Evolutionary conservation across 2,888 invertebrate genomes (phyloP), one percentile per base, ranked within the genome.

Genomic region (Argyra leucocephala): DNA sequence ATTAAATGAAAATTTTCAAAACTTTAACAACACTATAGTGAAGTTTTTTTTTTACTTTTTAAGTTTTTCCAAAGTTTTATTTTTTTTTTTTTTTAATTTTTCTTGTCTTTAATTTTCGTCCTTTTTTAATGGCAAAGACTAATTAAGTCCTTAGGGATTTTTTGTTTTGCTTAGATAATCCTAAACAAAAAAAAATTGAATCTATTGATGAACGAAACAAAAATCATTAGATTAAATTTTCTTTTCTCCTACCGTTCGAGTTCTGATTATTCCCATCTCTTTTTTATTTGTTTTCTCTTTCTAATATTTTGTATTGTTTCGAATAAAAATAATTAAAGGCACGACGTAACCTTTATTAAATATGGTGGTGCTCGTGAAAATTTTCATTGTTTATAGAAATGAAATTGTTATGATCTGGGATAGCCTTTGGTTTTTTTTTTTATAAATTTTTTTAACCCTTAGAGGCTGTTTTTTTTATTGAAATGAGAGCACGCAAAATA

Each of bases 71-170:
- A 15, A n/a, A 18, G 48, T 48, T 48, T 48, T 48, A 18, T 48
- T 48, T 37, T 37, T 5, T 15, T 37, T 10, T 15, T 37, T 37
- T 9, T 37, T 37, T 37, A 15, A 3, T 37, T 37, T 15, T 37
- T 37, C 3, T 37, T 37, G 10, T 31, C 31, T 10, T 31, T 31
- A 31, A 9, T 37, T 37, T 48, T 48, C 5, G 48, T 48, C 48
- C 48, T 48, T 48, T 48, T 18, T 48, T 12, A 48, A 48, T 48
- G 48, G 48, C 18, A 48, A 48, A 48, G 48, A 48, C 48, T 48
- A 48, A 48, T 48, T 48, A 48, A 48, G 48, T 48, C 48, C 48
- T 48, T 48, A 48, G 48, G 48, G 48, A 48, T 48, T 48, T n/a
- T 48, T 15, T 15, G 5, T 3, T 48, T 15, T 48, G 12, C 37